Evolutionary conservation across 30 jellyfish, hydroid and myxozoan genomes (phyloP), one percentile per base, ranked within the genome.

Genomic region (Calvadosia cruxmelitensis): DNA sequence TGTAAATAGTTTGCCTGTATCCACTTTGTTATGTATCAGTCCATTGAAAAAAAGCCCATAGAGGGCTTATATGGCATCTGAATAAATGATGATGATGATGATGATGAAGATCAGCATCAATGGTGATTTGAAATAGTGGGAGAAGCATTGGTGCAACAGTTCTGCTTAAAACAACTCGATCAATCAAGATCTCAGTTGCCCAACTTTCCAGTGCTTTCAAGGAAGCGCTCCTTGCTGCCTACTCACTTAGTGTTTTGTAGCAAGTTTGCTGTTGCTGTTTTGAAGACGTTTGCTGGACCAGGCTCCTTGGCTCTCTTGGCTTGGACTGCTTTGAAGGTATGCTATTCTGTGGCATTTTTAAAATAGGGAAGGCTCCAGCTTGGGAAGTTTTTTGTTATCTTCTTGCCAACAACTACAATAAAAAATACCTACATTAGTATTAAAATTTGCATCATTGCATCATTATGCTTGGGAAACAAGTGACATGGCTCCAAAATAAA

Each of bases 321-420:
- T 42, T 42, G 15, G 57, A 5, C 20, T 20, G 10, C 20, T 42
- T 42, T 20, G 10, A 5, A 42, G 57, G 57, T 42, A 20, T 42
- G 61, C 76, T 31, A 50, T 67, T 64, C 33, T 64, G 31, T 25
- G 72, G 64, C 63, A 67, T 67, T 64, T 67, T 67, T 24, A 67
- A 35, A 0, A 52, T 35, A 1, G 76, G 76, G 16, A 67, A 1
- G 20, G 64, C 76, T 67, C 76, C 76, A 33, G 28, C 29, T 35
- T 65, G 74, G 74, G 33, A 65, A 31, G 36, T 52, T 67, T 52
- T 67, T 67, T 31, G 69, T 67, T 25, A 31, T 33, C 61, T 67
- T 67, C 42, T 50, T 33, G 63, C 76, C 76, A 67, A 67, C 76
- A 67, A 64, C 76, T 67, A 42, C 57, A 42, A 42, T 10, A 42